Percentiles rank a stretch among this genome's conserved stretches.
phyloP scores from a whole-genome alignment of 2,113 vertebrate genomes.

The Sisor rabdophorus region DNA sequence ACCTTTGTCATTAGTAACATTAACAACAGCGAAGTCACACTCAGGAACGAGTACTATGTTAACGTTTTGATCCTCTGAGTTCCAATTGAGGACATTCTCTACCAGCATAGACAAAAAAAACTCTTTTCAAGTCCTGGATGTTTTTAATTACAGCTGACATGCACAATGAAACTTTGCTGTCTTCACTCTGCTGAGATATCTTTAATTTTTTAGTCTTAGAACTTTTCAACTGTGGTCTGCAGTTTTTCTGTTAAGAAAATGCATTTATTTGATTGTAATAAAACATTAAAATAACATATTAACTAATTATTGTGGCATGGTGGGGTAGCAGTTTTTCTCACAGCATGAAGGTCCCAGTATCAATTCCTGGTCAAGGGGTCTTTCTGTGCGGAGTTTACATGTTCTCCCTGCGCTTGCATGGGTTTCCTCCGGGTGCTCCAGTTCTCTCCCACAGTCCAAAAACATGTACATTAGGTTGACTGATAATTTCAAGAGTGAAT shows the following conservation, averaged over 20 bases:
- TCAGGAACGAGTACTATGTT: conserved; percentile 74
- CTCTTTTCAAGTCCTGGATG: conserved; percentile 46
- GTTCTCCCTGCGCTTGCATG: no score
- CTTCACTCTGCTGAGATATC: conserved; percentile 58
- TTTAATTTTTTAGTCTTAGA: neutral
- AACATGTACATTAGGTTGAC: no score
- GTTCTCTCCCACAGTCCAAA: no score
- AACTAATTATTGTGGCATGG: neutral
- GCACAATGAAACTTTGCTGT: conserved; percentile 6
- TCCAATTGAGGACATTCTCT: conserved; percentile 67
- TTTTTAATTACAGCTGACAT: conserved; percentile 70
- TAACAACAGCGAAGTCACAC: conserved; percentile 67
- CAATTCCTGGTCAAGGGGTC: no score
- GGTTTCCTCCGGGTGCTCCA: no score
- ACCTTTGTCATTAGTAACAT: conserved; percentile 61
- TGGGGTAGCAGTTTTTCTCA: no score
- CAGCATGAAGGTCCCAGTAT: no score
- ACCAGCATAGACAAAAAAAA: conserved; percentile 73
- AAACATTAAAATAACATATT: neutral
- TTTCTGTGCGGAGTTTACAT: no score
- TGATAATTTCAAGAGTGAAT: no score
- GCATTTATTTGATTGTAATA: neutral
- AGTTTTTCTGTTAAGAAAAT: neutral
- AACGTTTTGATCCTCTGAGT: conserved; percentile 57
- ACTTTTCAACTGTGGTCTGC: neutral